Percentiles rank a stretch among this genome's conserved stretches.
These are phyloP conservation scores for Bubalus kerabau DNA, from an alignment of 2,113 vertebrate species.

Conservation along the genomic window DNA sequence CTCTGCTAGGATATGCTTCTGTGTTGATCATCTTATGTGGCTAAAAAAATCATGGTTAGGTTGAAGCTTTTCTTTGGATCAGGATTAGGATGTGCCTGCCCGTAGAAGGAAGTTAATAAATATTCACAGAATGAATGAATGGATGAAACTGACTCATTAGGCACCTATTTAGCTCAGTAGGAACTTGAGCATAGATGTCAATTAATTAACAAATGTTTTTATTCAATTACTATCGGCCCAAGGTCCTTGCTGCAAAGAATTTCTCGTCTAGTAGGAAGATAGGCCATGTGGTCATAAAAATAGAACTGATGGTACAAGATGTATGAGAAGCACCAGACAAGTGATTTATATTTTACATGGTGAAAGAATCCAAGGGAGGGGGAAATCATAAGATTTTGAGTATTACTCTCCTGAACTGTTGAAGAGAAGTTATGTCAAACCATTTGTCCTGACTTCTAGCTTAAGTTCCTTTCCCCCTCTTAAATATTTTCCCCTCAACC, in stretches of 20 bases:
- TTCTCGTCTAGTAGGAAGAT: background rate
- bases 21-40: background rate
- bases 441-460: background rate
- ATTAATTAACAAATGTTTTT: constrained; percentile 30
- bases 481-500: background rate
- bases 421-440: background rate
- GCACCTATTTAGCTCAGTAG: background rate
- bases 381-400: background rate
- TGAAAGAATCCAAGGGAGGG: background rate
- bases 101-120: background rate
- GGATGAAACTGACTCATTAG: background rate
- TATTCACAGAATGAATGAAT: background rate
- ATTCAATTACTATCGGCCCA: background rate
- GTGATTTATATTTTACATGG: background rate
- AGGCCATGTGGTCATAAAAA: background rate
- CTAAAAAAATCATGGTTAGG: background rate
- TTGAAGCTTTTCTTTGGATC: background rate
- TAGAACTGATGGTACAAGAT: background rate
- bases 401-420: constrained; percentile 6
- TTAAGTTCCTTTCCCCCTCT: background rate
- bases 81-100: background rate
- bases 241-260: background rate
- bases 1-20: background rate
- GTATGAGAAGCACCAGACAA: background rate
- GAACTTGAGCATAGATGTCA: background rate